phyloP scores from a whole-genome alignment of 2,797 vertebrate species.

The Arrhamphus sclerolepis region DNA sequence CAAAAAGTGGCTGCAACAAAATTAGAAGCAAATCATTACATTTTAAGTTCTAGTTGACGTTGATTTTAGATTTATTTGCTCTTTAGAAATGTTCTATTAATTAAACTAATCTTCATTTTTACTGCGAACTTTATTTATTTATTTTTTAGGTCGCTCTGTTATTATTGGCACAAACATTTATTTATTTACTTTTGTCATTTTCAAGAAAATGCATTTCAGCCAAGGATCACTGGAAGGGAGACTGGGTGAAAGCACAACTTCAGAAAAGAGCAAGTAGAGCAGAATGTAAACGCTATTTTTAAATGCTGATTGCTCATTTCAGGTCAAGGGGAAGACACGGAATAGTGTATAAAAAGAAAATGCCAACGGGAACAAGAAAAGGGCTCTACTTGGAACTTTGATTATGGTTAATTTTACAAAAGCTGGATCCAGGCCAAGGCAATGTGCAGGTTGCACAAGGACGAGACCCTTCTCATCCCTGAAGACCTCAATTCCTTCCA shows the following conservation, averaged over 20 bases:
- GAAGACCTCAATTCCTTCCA: slow-evolving; percentile 53
- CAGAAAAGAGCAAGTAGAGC: slow-evolving; percentile 36
- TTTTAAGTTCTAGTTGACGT: no score
- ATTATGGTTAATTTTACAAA: slow-evolving; percentile 45
- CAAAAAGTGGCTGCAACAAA: no score
- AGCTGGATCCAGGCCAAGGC: slow-evolving; percentile 24
- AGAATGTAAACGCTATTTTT: slow-evolving; percentile 58
- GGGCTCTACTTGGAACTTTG: slow-evolving; percentile 40
- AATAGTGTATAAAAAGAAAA: slow-evolving; percentile 43
- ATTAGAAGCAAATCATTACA: no score
- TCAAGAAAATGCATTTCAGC: slow-evolving; percentile 2
- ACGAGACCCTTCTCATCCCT: slow-evolving; percentile 47
- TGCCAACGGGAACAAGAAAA: slow-evolving; percentile 51
- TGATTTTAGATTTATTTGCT: background rate
- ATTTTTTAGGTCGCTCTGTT: slow-evolving; percentile 3
- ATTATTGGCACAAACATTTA: background rate
- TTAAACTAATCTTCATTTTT: background rate
- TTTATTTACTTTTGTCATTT: background rate
- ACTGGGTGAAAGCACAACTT: slow-evolving; percentile 13
- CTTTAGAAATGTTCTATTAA: background rate
- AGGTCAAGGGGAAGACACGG: slow-evolving; percentile 59
- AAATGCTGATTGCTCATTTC: slow-evolving; percentile 58
- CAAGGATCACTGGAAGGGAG: slow-evolving; percentile 7
- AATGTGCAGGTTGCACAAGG: slow-evolving; percentile 41
- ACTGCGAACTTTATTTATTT: background rate